Conservation (phyloP, 2,797 vertebrate species). For the Gymnothorax reevesii region DNA sequence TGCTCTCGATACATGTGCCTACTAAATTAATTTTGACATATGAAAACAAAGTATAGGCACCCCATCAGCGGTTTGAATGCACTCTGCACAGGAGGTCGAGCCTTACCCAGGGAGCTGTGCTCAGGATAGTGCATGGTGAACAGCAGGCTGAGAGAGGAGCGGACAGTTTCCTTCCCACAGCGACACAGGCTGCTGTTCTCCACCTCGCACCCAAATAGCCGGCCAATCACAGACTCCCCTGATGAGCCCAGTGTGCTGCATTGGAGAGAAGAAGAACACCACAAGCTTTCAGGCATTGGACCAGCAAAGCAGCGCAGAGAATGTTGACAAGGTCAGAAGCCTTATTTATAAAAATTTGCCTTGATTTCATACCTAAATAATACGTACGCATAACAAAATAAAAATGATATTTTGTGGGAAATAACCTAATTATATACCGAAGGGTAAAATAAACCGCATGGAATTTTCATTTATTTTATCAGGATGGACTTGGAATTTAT, state of each 20-base stretch:
- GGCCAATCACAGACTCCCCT: slow-evolving; percentile 87
- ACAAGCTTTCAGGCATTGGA: neutral
- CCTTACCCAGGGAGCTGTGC: slow-evolving; percentile 69
- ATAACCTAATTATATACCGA: no score
- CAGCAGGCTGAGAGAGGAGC: slow-evolving; percentile 90
- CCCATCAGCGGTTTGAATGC: no score
- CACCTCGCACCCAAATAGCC: slow-evolving; percentile 94
- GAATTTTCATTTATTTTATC: no score
- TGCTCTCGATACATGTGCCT: no score
- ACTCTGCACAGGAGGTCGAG: neutral
- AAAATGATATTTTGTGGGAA: no score
- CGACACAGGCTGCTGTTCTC: slow-evolving; percentile 98
- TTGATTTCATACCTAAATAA: no score
- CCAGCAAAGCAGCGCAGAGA: neutral
- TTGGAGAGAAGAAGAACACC: slow-evolving; percentile 17
- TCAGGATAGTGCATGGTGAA: slow-evolving; percentile 98
- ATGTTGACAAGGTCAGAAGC: neutral
- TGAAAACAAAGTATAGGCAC: no score
- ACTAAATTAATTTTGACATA: no score
- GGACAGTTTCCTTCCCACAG: slow-evolving; percentile 94
- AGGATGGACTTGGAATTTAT: no score
- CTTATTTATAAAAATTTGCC: no score
- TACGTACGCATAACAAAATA: no score
- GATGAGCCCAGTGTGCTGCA: slow-evolving; percentile 83
- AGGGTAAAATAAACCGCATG: no score